Percentiles rank a stretch among this genome's conserved stretches.
Evolutionary conservation across 2,797 vertebrate genomes (phyloP).

Genomic region (Momotus momota): DNA sequence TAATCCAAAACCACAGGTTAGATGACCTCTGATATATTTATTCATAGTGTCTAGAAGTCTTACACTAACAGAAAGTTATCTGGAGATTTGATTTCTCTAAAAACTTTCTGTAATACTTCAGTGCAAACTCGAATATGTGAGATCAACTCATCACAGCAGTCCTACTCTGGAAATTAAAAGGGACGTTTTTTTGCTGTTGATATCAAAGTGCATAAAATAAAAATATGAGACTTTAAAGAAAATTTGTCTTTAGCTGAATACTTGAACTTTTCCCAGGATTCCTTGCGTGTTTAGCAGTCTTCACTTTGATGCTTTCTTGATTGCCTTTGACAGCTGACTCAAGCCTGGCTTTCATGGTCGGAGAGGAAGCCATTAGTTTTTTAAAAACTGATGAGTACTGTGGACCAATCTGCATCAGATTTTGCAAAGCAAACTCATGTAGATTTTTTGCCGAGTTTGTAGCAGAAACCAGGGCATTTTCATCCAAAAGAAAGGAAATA

Average conservation of each 20-base stretch:
- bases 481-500: constrained; percentile 93
- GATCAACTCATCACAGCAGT: background rate
- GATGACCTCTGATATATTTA: background rate
- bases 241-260: constrained; percentile 91
- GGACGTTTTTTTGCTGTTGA: background rate
- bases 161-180: constrained; percentile 1
- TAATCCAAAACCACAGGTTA: background rate
- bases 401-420: constrained; percentile 90
- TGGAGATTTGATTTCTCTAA: background rate
- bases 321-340: constrained; percentile 91
- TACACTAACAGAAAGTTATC: background rate
- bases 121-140: constrained; percentile 28
- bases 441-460: constrained; percentile 80
- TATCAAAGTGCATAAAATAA: constrained; percentile 42
- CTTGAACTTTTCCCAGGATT: constrained; percentile 83
- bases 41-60: background rate
- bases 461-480: constrained; percentile 88
- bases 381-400: constrained; percentile 88
- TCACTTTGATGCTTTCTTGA: constrained; percentile 86
- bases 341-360: constrained; percentile 89
- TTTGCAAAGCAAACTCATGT: constrained; percentile 89
- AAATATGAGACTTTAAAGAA: constrained; percentile 71
- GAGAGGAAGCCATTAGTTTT: constrained; percentile 85
- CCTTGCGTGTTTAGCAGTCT: constrained; percentile 73
- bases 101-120: constrained; percentile 19